phyloP scores from a whole-genome alignment of 2,113 vertebrate species.

The Condylura cristata region DNA sequence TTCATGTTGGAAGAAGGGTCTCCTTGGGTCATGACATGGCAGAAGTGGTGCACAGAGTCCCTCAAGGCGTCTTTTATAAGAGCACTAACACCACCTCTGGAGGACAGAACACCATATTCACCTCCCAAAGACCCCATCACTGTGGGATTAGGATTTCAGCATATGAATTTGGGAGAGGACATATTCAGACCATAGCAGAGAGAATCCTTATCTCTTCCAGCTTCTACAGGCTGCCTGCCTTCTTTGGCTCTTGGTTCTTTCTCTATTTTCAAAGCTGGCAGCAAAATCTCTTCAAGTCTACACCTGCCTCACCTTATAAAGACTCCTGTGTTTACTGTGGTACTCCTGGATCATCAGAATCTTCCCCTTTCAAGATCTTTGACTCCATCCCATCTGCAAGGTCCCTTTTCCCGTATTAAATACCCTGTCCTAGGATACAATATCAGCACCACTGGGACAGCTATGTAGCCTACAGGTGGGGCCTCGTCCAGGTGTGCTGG shows the following conservation, averaged over 20 bases:
- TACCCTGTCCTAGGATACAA: neutral
- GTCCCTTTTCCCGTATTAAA: neutral
- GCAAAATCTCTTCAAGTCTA: neutral
- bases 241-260: neutral
- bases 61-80: neutral
- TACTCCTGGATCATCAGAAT: neutral
- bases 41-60: neutral
- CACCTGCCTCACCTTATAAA: neutral
- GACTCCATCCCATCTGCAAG: too few relatives aligned
- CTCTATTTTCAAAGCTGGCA: neutral
- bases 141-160: neutral
- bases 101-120: too few relatives aligned
- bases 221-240: too few relatives aligned
- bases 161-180: too few relatives aligned
- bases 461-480: too few relatives aligned
- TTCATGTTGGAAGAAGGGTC: too few relatives aligned
- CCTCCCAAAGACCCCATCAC: neutral
- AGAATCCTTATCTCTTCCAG: neutral
- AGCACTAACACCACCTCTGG: neutral
- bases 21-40: neutral
- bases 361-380: neutral
- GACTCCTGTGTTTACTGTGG: neutral
- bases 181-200: neutral
- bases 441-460: accelerated
- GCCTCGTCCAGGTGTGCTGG: neutral